Evolutionary conservation across 2,888 invertebrate genomes (phyloP), one percentile per base, ranked within the genome.

Genomic region (Rutpela maculata): DNA sequence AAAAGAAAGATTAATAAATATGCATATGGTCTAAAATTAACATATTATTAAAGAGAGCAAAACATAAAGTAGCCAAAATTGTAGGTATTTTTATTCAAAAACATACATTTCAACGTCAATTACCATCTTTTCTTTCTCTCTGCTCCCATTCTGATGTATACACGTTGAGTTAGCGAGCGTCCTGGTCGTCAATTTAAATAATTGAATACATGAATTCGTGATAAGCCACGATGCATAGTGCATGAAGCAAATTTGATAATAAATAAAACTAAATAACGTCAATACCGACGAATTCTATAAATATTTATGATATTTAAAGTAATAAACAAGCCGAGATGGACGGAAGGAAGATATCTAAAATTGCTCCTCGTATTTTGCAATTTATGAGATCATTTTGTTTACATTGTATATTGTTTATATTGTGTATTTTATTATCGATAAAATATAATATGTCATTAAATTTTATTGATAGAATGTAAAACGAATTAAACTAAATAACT

Each of bases 201-300:
- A 89, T 89, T 89, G 90, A 90, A 90, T 89, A 90, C 88, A 89
- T 90, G 89, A 90, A 90, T 89, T 87, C 86, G 85, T 88, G 89
- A 90, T 90, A 89, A 89, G 88, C 88, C 88, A 86, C 88, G 86
- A 89, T 89, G 89, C 89, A 89, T 89, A 88, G 85, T 89, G 89
- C 88, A 89, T 89, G 89, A 89, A 88, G 89, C 88, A 89, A 89
- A 90, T 89, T 89, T 89, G 89, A 89, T 89, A 89, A 90, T 89
- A 89, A 89, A 89, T 89, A 89, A 89, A 89, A 89, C 88, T 89
- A 89, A 89, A 89, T 88, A 89, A 88, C 88, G 87, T 87, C 88
- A 87, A 88, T 87, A 87, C 84, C 85, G 86, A 82, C 85, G 86
- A 85, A 86, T 85, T 82, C 85, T 84, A 89, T 89, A 89, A 88